A percentile compares a stretch with the other conserved stretches of the same genome.
phyloP scores from a whole-genome alignment of 2,888 invertebrate species.

The Himalopsyche tibetana region DNA sequence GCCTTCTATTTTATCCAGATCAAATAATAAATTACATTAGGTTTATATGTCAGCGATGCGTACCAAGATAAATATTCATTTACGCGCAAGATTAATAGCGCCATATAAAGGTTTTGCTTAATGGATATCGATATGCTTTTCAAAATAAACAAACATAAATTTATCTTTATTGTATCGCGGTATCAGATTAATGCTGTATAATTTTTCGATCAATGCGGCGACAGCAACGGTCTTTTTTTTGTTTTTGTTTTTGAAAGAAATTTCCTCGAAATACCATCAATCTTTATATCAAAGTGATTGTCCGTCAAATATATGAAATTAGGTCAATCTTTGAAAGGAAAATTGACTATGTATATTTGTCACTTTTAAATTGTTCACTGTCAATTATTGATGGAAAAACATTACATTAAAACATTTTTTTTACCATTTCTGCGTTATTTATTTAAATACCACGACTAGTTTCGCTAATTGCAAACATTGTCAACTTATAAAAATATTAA shows the following conservation, averaged over 20 bases:
- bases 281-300: too few relatives aligned
- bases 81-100: slow-evolving; percentile 1
- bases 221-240: background rate
- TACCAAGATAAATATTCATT: slow-evolving; percentile 15
- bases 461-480: too few relatives aligned
- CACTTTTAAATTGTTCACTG: too few relatives aligned
- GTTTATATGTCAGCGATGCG: background rate
- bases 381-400: too few relatives aligned
- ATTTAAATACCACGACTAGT: too few relatives aligned
- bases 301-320: too few relatives aligned
- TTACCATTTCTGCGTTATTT: too few relatives aligned
- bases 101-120: slow-evolving; percentile 25
- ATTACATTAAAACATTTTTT: too few relatives aligned
- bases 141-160: background rate
- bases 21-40: slow-evolving; percentile 12
- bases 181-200: slow-evolving; percentile 7
- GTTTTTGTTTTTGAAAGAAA: background rate
- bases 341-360: too few relatives aligned
- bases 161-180: background rate
- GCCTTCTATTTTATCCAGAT: slow-evolving; percentile 1
- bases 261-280: background rate
- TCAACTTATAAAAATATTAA: too few relatives aligned
- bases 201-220: background rate
- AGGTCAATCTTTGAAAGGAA: too few relatives aligned
- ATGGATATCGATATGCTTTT: slow-evolving; percentile 23